Evolutionary conservation across 2,888 invertebrate genomes (phyloP).

Genomic region (Mythimna pallens): DNA sequence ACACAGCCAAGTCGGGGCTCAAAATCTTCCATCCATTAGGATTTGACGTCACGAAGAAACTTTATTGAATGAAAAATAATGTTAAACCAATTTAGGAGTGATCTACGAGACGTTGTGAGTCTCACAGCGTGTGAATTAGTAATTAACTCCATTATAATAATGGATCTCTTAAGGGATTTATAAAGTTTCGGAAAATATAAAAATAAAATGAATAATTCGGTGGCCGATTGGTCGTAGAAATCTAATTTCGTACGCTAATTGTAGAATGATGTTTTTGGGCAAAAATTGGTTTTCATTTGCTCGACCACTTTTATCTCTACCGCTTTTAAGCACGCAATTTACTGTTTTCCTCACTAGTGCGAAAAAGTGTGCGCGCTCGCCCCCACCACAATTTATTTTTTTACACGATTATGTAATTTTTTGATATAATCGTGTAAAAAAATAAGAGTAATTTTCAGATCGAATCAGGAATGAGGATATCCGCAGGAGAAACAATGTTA

Average conservation of each 20-base stretch:
- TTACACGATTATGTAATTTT: no score
- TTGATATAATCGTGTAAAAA: no score
- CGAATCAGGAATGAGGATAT: no score
- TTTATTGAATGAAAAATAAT: slow-evolving; percentile 32
- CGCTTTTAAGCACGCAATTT: no score
- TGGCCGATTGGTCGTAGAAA: slow-evolving; percentile 44
- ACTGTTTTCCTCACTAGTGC: no score
- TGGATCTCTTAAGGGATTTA: slow-evolving; percentile 41
- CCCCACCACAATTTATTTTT: no score
- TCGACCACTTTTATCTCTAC: no score
- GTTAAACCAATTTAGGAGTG: slow-evolving; percentile 39
- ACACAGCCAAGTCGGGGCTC: not conserved
- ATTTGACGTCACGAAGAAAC: not conserved
- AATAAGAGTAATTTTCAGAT: no score
- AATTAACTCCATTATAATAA: slow-evolving; percentile 54
- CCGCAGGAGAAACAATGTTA: no score
- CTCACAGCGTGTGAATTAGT: slow-evolving; percentile 46
- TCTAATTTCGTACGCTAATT: slow-evolving; percentile 54
- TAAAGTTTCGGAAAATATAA: slow-evolving; percentile 46
- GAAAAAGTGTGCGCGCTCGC: no score
- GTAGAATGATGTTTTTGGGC: slow-evolving; percentile 46
- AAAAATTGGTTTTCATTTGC: slow-evolving; percentile 50
- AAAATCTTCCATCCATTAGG: slow-evolving; percentile 8
- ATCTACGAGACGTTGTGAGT: not conserved
- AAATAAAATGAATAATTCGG: slow-evolving; percentile 45